A percentile compares a stretch with the other conserved stretches of the same genome.
Conservation (phyloP, 2,113 vertebrate genomes). For the Passer montanus region DNA sequence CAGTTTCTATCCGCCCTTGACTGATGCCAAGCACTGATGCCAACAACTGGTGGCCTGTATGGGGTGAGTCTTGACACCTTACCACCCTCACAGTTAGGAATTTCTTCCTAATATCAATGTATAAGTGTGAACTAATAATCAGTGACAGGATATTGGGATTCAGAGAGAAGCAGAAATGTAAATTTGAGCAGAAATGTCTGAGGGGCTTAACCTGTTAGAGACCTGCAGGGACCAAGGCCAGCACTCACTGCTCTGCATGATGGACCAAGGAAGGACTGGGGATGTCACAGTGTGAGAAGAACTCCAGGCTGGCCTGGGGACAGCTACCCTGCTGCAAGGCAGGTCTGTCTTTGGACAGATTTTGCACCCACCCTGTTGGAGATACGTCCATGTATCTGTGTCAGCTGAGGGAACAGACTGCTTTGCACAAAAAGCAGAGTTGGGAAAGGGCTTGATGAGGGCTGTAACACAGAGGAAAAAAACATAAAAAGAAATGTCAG, state of each 20-base stretch:
- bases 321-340: not conserved
- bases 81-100: not conserved
- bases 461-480: not conserved
- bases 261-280: not conserved
- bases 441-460: not conserved
- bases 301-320: not conserved
- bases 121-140: not conserved
- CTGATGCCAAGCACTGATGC: too few relatives aligned
- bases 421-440: not conserved
- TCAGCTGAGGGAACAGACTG: not conserved
- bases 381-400: not conserved
- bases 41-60: too few relatives aligned
- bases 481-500: not conserved
- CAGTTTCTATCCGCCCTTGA: too few relatives aligned
- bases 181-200: not conserved
- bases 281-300: not conserved
- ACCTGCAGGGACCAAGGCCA: not conserved
- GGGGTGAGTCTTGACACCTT: too few relatives aligned
- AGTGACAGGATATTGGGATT: not conserved
- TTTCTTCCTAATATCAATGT: not conserved
- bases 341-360: not conserved
- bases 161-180: not conserved
- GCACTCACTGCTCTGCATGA: not conserved
- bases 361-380: not conserved
- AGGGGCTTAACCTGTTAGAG: not conserved